A percentile compares a stretch with the other conserved stretches of the same genome.
Evolutionary conservation across 2,888 invertebrate species (phyloP).

Genomic region (Acronicta leporina): DNA sequence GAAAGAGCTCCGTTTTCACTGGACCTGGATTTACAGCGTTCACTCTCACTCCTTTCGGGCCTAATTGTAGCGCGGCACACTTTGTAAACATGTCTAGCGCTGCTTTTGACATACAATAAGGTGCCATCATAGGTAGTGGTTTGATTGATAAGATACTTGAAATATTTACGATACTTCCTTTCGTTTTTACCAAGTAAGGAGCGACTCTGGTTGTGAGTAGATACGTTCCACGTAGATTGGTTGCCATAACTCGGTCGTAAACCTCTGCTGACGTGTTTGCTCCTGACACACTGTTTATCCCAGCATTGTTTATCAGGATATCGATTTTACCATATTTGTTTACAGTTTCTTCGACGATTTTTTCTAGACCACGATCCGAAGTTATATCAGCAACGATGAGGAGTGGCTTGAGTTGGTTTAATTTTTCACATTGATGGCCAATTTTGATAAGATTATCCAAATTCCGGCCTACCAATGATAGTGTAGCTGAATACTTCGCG

Average conservation of each 20-base stretch:
- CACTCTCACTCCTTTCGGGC: constrained; percentile 73
- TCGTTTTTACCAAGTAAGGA: constrained; percentile 69
- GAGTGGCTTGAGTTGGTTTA: constrained; percentile 67
- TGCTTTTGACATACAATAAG: constrained; percentile 81
- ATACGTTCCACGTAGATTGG: constrained; percentile 76
- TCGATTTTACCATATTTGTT: constrained; percentile 70
- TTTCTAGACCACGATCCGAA: constrained; percentile 66
- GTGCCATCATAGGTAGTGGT: constrained; percentile 67
- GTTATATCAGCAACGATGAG: constrained; percentile 74
- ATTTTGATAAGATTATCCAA: constrained; percentile 69
- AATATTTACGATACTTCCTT: constrained; percentile 77
- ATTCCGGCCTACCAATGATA: constrained; percentile 75
- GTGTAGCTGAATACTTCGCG: constrained; percentile 70
- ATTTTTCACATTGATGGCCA: constrained; percentile 67
- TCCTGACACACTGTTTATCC: constrained; percentile 64
- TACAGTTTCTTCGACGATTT: constrained; percentile 70
- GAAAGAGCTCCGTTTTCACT: constrained; percentile 74
- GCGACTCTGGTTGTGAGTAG: constrained; percentile 68
- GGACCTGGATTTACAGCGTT: constrained; percentile 80
- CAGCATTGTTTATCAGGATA: constrained; percentile 78
- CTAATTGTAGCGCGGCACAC: constrained; percentile 74
- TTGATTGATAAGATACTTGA: constrained; percentile 73
- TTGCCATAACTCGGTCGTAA: constrained; percentile 72
- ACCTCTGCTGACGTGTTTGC: constrained; percentile 62
- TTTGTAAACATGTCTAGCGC: constrained; percentile 79